Base-by-base conservation (phyloP, 1,140 invertebrate genomes). In the Telenomus remus region DNA sequence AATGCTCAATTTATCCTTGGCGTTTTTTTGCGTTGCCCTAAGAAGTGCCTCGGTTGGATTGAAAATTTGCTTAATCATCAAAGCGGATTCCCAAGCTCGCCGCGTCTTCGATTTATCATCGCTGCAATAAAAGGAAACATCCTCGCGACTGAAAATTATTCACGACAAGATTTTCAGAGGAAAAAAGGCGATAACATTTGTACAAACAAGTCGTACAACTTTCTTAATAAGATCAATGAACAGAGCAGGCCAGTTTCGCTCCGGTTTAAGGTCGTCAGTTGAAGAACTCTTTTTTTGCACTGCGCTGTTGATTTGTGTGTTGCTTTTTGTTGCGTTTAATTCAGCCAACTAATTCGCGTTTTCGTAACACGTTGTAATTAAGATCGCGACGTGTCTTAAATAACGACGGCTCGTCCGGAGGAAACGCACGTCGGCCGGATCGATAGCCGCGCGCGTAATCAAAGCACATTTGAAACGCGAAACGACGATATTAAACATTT, bases 121-220 rank as follows among this genome's bases (percentile, higher is more conserved):
- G 4, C 9, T 19, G 7, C 11, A 54, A 16, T 13, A 55, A 55
- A 55, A 55, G 9, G 4, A 12, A 5, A 13, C 2, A 27, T 27
- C 19, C 19, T 27, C 19, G 19, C 19, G 3, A 16, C 19, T n/a
- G 42, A 33, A 60, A 56, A 56, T 46, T 56, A 56, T 56, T 60
- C 34, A 37, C 46, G 35, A 11, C 33, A 14, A 39, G 12, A 15
- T 0, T 15, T 27, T 6, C n/a, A n/a, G 15, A 59, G 7, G 43
- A 56, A 57, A 66, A 66, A 51, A 27, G 9, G 27, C 16, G 64
- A 66, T 50, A 56, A 46, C 55, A 53, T 59, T 68, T 59, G 64
- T 68, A 68, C 48, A 68, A 68, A 68, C 64, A 68, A 68, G 64
- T 68, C 48, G 64, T 68, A 47, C 64, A 47, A 53, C 55, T 68